phyloP scores from a whole-genome alignment of 2,888 invertebrate species.

The Dryomyza anilis region DNA sequence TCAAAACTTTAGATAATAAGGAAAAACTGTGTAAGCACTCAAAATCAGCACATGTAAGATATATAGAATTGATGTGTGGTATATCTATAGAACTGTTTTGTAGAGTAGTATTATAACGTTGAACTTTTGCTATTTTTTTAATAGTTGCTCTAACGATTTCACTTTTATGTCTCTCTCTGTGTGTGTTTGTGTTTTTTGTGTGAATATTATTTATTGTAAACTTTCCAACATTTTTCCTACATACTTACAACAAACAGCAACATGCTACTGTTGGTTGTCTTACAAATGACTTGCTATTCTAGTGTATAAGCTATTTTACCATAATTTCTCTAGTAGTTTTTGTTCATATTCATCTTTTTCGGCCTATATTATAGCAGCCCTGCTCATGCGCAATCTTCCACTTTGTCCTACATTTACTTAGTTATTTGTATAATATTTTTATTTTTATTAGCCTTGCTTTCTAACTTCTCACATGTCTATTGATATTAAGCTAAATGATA shows the following conservation, averaged over 20 bases:
- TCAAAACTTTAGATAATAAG: no score
- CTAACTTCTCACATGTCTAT: neutral
- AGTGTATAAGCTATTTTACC: neutral
- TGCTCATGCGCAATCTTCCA: neutral
- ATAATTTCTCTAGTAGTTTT: neutral
- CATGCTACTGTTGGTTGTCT: no score
- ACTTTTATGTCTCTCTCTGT: neutral
- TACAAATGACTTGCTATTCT: neutral
- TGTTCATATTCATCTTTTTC: neutral
- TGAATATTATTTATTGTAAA: neutral
- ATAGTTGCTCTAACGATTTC: neutral
- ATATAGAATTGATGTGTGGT: no score
- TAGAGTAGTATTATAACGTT: neutral
- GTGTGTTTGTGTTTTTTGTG: neutral
- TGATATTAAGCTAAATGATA: slow-evolving; percentile 26
- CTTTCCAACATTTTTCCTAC: neutral
- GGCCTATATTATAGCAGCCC: neutral
- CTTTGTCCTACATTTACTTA: neutral
- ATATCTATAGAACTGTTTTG: no score
- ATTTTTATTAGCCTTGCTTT: neutral
- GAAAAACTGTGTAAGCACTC: no score
- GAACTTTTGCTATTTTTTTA: neutral
- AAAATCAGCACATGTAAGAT: no score
- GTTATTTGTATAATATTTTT: neutral
- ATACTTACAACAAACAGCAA: neutral